Percentiles rank a stretch among this genome's conserved stretches.
phyloP scores from a whole-genome alignment of 1,140 invertebrate species.

The Papilio machaon region DNA sequence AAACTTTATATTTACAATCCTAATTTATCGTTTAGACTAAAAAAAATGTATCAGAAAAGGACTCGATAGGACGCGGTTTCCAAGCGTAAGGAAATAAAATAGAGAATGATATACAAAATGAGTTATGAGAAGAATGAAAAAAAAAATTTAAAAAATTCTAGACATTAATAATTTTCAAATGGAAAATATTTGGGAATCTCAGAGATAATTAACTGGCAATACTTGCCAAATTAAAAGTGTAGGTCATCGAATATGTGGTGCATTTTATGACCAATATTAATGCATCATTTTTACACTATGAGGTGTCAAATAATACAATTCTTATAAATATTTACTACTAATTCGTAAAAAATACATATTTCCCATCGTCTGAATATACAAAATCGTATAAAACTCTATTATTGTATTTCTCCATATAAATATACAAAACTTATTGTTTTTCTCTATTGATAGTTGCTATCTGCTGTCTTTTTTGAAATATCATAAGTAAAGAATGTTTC shows the following conservation, averaged over 20 bases:
- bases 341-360: slow-evolving; percentile 23
- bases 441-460: slow-evolving; percentile 4
- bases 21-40: slow-evolving; percentile 6
- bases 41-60: neutral
- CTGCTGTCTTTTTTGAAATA: neutral
- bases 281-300: neutral
- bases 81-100: neutral
- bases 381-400: slow-evolving; percentile 35
- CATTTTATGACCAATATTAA: neutral
- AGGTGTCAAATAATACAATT: neutral
- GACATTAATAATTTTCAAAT: neutral
- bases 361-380: slow-evolving; percentile 9
- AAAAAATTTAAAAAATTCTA: neutral
- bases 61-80: neutral
- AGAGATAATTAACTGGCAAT: neutral
- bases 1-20: neutral
- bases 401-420: slow-evolving; percentile 22
- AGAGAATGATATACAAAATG: too few species aligned
- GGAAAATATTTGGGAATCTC: neutral
- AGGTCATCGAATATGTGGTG: neutral
- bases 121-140: neutral
- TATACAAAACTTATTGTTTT: slow-evolving; percentile 25
- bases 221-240: neutral
- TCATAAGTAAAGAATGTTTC: neutral
- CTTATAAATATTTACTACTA: slow-evolving; percentile 4